Evolutionary conservation across 1,140 invertebrate genomes (phyloP), one percentile per base, ranked within the genome.

Genomic region (Drosophila parabipectinata): DNA sequence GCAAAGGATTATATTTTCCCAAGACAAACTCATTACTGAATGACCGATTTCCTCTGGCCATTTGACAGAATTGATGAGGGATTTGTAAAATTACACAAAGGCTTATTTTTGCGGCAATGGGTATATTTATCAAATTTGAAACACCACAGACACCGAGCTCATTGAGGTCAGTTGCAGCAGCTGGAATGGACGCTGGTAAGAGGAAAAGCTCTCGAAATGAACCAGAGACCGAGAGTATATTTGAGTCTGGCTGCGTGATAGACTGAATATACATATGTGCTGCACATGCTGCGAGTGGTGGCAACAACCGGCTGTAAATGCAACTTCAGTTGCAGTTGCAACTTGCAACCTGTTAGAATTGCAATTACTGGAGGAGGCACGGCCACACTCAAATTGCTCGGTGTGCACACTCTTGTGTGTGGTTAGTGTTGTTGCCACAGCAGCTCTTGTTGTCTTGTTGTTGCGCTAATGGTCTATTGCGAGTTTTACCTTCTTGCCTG

Each of bases 391-490:
- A 66, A 69, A 82, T 71, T 83, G 63, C 55, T 50, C 47, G 72
- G 34, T 75, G 66, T 57, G 59, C 63, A 51, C 56, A 59, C 60
- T 73, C 67, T 77, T 41, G 47, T 66, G 54, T 75, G 66, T 44
- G 41, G 34, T n/a, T 37, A 4, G 12, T 37, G 34, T 37, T 37
- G 45, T 72, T 77, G 50, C 41, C 39, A 37, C 44, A 14, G 14
- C 41, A 15, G 34, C 41, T 44, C 14, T 44, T 44, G 41, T 44
- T 44, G 41, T 10, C 63, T 67, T 76, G 53, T 39, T 72, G 72
- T 45, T 79, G 57, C 61, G 50, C 60, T 81, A 77, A 81, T 87
- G 74, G 82, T 77, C 79, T 81, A 71, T 87, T 87, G 73, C 82
- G 72, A 76, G 77, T 85, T 54, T 73, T 51, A 18, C 28, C 58